phyloP scores from a whole-genome alignment of 2,888 invertebrate species.

The Limnephilus lunatus region DNA sequence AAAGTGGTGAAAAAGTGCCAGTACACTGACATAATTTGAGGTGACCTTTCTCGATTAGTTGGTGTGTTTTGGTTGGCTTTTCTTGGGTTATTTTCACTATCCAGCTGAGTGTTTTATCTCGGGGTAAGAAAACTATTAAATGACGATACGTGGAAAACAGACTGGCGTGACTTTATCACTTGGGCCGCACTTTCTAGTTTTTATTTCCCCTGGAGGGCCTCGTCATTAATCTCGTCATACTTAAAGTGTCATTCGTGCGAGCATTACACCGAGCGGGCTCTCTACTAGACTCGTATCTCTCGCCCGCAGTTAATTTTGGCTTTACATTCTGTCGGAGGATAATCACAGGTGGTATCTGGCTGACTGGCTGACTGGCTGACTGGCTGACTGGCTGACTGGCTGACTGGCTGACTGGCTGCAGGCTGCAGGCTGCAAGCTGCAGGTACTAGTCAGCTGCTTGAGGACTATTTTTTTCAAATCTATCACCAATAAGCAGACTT shows the following conservation, averaged over 20 bases:
- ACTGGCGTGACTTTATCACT: conserved; percentile 38
- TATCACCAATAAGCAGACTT: not conserved
- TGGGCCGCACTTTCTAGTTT: conserved; percentile 31
- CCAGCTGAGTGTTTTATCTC: conserved; percentile 35
- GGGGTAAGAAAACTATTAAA: conserved; percentile 45
- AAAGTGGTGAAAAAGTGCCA: no score
- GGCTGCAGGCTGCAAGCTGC: not conserved
- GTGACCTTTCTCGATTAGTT: not conserved
- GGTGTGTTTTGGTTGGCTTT: not conserved
- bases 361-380: not conserved
- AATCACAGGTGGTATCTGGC: conserved; percentile 38
- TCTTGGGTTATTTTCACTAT: not conserved
- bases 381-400: not conserved
- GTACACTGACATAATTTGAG: not conserved
- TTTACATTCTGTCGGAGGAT: conserved; percentile 32
- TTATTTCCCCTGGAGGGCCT: conserved; percentile 14
- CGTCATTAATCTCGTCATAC: conserved; percentile 42
- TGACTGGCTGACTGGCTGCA: not conserved
- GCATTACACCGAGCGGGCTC: conserved; percentile 30
- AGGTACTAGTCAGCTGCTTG: not conserved
- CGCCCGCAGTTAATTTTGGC: conserved; percentile 22
- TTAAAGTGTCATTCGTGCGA: conserved; percentile 41
- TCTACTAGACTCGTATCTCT: not conserved
- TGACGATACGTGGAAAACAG: conserved; percentile 34
- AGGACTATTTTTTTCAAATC: not conserved